Conservation (phyloP, 2,797 vertebrate species). For the Chaetodon trifasciatus region DNA sequence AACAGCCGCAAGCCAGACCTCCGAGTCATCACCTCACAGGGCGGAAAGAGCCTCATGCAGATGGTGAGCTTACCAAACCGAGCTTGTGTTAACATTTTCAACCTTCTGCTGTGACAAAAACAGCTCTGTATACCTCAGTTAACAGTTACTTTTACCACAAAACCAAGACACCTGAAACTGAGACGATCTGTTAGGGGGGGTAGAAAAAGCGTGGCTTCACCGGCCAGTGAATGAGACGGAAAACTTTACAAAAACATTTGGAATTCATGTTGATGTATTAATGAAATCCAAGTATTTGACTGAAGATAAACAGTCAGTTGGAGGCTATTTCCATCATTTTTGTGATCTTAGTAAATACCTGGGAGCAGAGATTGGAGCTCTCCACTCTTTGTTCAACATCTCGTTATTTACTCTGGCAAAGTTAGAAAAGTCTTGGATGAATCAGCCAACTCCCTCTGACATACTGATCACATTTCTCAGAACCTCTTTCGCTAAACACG, state of each 20-base stretch:
- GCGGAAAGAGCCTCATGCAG: slow-evolving; percentile 95
- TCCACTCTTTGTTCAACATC: slow-evolving; percentile 12
- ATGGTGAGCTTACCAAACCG: slow-evolving; percentile 90
- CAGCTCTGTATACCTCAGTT: not conserved
- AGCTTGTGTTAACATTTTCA: slow-evolving; percentile 33
- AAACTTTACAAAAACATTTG: slow-evolving; percentile 29
- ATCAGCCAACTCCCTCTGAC: slow-evolving; percentile 49
- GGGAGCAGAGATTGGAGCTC: slow-evolving; percentile 26
- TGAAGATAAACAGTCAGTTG: slow-evolving; percentile 23
- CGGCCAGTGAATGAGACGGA: slow-evolving; percentile 4
- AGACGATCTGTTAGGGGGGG: slow-evolving; percentile 7
- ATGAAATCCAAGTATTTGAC: slow-evolving; percentile 30
- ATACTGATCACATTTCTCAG: slow-evolving; percentile 26
- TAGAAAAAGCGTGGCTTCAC: slow-evolving; percentile 11
- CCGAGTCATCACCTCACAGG: slow-evolving; percentile 97
- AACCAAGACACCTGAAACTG: slow-evolving; percentile 24
- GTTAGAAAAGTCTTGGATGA: slow-evolving; percentile 42
- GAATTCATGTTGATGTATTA: slow-evolving; percentile 29
- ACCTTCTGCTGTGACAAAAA: not conserved
- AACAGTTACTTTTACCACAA: not conserved
- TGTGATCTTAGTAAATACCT: slow-evolving; percentile 29
- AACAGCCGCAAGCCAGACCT: slow-evolving; percentile 96
- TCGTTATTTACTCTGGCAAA: slow-evolving; percentile 57
- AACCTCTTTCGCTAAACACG: slow-evolving; percentile 25
- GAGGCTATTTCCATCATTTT: slow-evolving; percentile 31